Base-by-base conservation (phyloP, 2,888 invertebrate species). In the Rhaphigaster nebulosa region DNA sequence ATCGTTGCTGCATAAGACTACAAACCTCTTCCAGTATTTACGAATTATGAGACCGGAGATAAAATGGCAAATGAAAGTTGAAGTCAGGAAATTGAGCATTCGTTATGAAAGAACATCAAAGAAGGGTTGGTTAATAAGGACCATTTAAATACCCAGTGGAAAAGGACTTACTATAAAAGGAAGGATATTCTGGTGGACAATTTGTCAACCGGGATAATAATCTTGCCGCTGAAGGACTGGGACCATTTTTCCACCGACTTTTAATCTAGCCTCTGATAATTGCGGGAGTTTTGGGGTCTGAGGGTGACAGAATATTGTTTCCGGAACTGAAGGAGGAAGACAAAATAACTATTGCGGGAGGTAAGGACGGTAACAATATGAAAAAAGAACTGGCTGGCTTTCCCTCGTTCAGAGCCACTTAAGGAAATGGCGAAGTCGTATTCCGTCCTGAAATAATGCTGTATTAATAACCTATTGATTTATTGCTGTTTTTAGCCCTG, bases 231-330 rank as follows among this genome's bases (percentile, higher is more conserved):
- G 20, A 76, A 76, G 38, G 70, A n/a, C 70, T 76, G 34, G 10
- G 6, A 20, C 38, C 38, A 76, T 76, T 76, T 38, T 38, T 76
- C 20, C 38, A 38, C 38, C 34, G 38, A 76, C 70, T 76, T 76
- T 76, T 76, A 76, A 38, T 76, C 70, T n/a, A 18, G 70, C 0
- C 8, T 26, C 38, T 76, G 34, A 76, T 76, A 76, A 76, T 38
- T 38, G 70, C 70, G 38, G 38, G 15, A 13, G 70, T 13, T 76
- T 38, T 0, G 34, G 70, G 4, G 34, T 20, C 38, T 34, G 34
- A 76, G 70, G 70, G 6, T 76, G 70, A 76, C 38, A 76, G 70
- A 38, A 38, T 76, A 76, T 38, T 76, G 70, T 76, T 65, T 76
- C 70, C 34, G 38, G 34, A 38, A 76, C 34, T 38, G 38, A 38